A percentile compares a stretch with the other conserved stretches of the same genome.
These are phyloP conservation scores for Blastomussa wellsi DNA, from an alignment of 92 coral and sea anemone species.

Conservation along the genomic window DNA sequence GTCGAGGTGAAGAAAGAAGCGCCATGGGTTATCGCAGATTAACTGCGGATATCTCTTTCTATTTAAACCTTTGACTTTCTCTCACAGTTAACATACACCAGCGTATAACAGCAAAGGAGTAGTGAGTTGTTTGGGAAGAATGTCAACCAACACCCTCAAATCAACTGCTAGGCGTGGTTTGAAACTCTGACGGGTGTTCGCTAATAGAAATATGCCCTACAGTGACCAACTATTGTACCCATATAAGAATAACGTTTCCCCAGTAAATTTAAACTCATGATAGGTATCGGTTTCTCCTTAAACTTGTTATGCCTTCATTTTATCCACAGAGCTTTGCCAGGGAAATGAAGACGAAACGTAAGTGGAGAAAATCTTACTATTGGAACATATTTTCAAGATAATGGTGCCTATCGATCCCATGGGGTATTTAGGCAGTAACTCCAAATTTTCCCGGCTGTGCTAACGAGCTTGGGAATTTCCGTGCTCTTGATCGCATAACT, in stretches of 20 bases:
- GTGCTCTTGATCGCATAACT: background rate
- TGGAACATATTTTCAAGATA: background rate
- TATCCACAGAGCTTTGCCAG: background rate
- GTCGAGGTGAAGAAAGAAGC: background rate
- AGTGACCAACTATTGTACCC: no score
- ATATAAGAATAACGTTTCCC: background rate
- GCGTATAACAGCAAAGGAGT: background rate
- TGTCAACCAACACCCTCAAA: no score
- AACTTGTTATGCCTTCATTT: background rate
- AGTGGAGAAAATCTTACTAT: background rate
- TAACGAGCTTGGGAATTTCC: no score
- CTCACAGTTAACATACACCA: background rate
- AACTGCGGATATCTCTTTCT: background rate
- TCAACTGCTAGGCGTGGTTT: no score
- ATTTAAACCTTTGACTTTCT: no score
- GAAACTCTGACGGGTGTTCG: background rate
- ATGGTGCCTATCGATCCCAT: background rate
- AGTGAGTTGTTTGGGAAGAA: background rate
- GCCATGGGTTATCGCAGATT: background rate
- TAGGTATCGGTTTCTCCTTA: background rate
- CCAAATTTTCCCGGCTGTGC: no score
- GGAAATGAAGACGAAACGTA: background rate
- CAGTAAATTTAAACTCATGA: background rate
- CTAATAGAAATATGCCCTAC: background rate
- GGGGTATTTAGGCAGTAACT: no score